Conservation (phyloP, 1,140 invertebrate genomes). For the Saxidomus purpurata region DNA sequence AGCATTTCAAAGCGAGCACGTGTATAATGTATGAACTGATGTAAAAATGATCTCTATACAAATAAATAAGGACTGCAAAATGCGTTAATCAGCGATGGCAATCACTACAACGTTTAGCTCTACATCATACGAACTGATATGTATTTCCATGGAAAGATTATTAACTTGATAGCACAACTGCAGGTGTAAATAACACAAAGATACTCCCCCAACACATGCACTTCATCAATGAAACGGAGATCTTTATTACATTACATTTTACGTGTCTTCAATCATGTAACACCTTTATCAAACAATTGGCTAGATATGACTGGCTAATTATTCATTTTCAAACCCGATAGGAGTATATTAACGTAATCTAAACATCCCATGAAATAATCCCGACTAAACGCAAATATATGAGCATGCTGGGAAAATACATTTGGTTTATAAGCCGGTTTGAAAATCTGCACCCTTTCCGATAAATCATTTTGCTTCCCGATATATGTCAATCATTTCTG, state of each 20-base stretch:
- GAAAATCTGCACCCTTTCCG: conserved; percentile 4
- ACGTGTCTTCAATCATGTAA: not conserved
- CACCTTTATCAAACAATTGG: not conserved
- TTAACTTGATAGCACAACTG: not conserved
- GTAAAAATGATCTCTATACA: not conserved
- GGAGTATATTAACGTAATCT: not conserved
- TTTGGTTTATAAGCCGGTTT: conserved; percentile 8
- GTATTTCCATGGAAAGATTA: not conserved
- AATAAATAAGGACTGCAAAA: conserved; percentile 17
- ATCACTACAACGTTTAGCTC: not conserved
- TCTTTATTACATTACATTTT: not conserved
- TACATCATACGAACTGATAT: not conserved
- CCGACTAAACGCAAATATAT: not conserved
- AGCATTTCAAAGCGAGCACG: not conserved
- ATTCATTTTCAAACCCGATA: not conserved
- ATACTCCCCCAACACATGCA: not conserved
- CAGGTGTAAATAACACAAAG: not conserved
- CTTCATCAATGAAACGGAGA: not conserved
- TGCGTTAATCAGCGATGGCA: not conserved
- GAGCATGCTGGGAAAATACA: conserved; percentile 42
- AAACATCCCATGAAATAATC: not conserved
- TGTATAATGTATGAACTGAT: not conserved
- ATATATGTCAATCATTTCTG: conserved; percentile 47
- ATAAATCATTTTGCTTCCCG: not conserved
- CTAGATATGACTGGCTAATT: not conserved